phyloP scores from a whole-genome alignment of 23 tunicate genomes.

The Ascidia mentula region DNA sequence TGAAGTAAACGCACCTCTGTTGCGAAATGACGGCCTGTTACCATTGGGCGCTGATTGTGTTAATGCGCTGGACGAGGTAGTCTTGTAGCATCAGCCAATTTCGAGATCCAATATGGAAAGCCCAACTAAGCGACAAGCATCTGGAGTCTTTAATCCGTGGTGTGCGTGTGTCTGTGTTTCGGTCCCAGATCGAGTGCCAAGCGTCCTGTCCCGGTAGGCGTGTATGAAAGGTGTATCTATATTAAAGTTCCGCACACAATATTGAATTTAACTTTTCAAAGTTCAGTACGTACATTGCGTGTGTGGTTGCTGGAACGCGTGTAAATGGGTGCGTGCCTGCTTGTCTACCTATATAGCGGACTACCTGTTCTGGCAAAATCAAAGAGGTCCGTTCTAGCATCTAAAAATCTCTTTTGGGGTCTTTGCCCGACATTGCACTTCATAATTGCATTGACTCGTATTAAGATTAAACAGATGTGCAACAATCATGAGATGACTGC shows the following conservation, averaged over 20 bases:
- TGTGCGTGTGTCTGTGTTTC: background rate
- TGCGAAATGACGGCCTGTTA: background rate
- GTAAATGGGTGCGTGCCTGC: background rate
- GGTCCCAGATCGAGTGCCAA: background rate
- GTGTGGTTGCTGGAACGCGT: background rate
- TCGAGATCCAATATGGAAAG: background rate
- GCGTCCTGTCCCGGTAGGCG: too few relatives aligned
- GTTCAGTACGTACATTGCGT: background rate
- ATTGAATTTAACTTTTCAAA: background rate
- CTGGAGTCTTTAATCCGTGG: conserved; percentile 1
- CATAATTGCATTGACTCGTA: too few relatives aligned
- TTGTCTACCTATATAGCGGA: background rate
- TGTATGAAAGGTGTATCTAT: too few relatives aligned
- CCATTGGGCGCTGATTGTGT: conserved; percentile 53
- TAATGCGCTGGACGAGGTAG: conserved; percentile 31
- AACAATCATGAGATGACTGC: too few relatives aligned
- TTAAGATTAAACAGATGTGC: too few relatives aligned
- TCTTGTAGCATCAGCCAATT: background rate
- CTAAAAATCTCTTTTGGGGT: too few relatives aligned
- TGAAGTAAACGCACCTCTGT: conserved; percentile 79
- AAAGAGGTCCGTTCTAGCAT: too few relatives aligned
- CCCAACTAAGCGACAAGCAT: background rate
- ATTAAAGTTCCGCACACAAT: too few relatives aligned
- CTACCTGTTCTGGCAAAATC: too few relatives aligned
- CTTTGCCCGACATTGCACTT: too few relatives aligned